Conservation (phyloP, 92 coral and sea anemone species). For the Hydrozoanthus gracilis region DNA sequence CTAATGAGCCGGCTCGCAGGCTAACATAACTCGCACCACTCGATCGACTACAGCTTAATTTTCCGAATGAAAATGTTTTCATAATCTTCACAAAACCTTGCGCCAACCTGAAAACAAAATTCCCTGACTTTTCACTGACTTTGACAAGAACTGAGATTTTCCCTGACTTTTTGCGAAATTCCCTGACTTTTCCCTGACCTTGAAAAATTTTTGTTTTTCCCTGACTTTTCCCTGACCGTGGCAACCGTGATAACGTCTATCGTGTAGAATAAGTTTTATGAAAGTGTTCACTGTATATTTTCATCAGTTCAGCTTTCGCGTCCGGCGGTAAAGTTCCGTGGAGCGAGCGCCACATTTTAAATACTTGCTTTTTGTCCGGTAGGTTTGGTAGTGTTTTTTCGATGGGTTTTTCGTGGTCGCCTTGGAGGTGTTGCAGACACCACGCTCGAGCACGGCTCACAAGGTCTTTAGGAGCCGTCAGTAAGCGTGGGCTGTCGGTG, state of each 20-base stretch:
- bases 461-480: no score
- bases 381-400: neutral
- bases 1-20: no score
- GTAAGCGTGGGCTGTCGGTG: neutral
- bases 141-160: slow-evolving; percentile 48
- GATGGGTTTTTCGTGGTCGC: neutral
- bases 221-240: no score
- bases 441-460: no score
- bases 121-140: slow-evolving; percentile 59
- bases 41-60: slow-evolving; percentile 64
- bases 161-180: slow-evolving; percentile 56
- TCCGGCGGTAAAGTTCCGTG: neutral
- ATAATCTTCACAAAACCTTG: slow-evolving; percentile 57
- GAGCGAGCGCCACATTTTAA: neutral
- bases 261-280: neutral
- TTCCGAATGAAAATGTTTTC: slow-evolving; percentile 59
- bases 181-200: no score
- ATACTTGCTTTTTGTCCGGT: neutral
- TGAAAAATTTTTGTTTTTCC: no score
- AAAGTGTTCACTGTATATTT: neutral
- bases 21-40: no score
- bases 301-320: neutral
- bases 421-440: neutral
- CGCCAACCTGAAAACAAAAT: slow-evolving; percentile 51
- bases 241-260: neutral